Percentiles rank a stretch among this genome's conserved stretches.
These are phyloP conservation scores for Trichechus manatus DNA, from an alignment of 2,113 vertebrate species.

Conservation along the genomic window DNA sequence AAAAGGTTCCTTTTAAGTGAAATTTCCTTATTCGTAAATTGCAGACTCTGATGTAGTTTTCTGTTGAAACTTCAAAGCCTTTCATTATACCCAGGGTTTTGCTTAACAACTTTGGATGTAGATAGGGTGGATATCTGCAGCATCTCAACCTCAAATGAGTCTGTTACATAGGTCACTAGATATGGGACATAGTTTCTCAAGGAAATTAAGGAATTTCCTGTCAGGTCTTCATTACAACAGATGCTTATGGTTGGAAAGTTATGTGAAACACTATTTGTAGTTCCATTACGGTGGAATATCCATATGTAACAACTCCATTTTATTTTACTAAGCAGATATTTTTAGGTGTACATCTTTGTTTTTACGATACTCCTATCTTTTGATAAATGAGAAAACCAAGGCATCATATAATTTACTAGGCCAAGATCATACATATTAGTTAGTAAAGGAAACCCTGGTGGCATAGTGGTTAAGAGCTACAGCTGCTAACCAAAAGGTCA, in stretches of 20 bases:
- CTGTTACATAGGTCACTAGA: background rate
- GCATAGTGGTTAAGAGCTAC: no score
- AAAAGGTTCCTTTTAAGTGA: slow-evolving; percentile 70
- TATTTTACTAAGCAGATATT: slow-evolving; percentile 36
- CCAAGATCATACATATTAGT: background rate
- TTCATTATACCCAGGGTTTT: slow-evolving; percentile 67
- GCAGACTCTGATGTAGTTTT: slow-evolving; percentile 59
- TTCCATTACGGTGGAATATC: background rate
- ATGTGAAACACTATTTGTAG: slow-evolving; percentile 28
- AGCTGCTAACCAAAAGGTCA: no score
- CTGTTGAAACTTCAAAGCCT: slow-evolving; percentile 59
- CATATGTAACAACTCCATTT: slow-evolving; percentile 16
- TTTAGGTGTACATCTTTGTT: slow-evolving; percentile 48
- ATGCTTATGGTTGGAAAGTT: slow-evolving; percentile 47
- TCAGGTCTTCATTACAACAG: slow-evolving; percentile 53
- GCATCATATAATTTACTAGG: slow-evolving; percentile 11
- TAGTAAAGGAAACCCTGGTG: background rate
- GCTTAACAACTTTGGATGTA: slow-evolving; percentile 37
- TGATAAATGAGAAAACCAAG: slow-evolving; percentile 59
- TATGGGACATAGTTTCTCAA: slow-evolving; percentile 54
- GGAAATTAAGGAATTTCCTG: slow-evolving; percentile 68
- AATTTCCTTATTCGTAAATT: slow-evolving; percentile 58
- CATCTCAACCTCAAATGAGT: slow-evolving; percentile 32
- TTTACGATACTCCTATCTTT: slow-evolving; percentile 12
- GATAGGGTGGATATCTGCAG: slow-evolving; percentile 31